Conservation (phyloP, 2,113 vertebrate genomes). For the Oophaga pumilio region DNA sequence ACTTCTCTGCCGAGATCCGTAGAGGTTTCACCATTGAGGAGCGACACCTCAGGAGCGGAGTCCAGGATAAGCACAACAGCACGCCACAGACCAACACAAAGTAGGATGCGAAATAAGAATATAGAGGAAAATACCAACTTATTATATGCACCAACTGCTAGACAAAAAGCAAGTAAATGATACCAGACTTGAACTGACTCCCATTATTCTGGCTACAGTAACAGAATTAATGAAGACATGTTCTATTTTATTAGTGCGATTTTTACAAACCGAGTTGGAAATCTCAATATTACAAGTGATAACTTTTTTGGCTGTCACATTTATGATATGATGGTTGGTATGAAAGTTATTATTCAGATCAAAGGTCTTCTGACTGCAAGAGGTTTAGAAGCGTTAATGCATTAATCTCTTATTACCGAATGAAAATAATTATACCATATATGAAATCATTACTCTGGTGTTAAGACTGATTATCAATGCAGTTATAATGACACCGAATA, state of each 20-base stretch:
- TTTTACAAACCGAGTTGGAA: neutral
- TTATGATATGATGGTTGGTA: neutral
- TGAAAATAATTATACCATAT: neutral
- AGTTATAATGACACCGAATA: neutral
- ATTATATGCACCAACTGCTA: too few relatives aligned
- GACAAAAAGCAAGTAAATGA: too few relatives aligned
- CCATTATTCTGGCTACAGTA: neutral
- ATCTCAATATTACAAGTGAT: neutral
- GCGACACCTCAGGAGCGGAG: neutral
- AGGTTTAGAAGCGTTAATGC: neutral
- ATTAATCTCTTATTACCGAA: neutral
- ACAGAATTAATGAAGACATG: neutral
- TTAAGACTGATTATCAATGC: neutral
- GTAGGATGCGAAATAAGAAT: too few relatives aligned
- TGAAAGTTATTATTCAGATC: neutral
- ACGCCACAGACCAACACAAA: too few relatives aligned
- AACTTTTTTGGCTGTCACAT: neutral
- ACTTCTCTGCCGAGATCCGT: too few relatives aligned
- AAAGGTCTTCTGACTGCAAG: neutral
- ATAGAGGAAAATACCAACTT: too few relatives aligned
- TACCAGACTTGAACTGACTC: too few relatives aligned
- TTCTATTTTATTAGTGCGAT: neutral
- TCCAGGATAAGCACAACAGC: neutral
- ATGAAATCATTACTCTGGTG: neutral
- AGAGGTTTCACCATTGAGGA: too few relatives aligned